Evolutionary conservation across 2,888 invertebrate species (phyloP), one percentile per base, ranked within the genome.

Genomic region (Andrena chrysosceles): DNA sequence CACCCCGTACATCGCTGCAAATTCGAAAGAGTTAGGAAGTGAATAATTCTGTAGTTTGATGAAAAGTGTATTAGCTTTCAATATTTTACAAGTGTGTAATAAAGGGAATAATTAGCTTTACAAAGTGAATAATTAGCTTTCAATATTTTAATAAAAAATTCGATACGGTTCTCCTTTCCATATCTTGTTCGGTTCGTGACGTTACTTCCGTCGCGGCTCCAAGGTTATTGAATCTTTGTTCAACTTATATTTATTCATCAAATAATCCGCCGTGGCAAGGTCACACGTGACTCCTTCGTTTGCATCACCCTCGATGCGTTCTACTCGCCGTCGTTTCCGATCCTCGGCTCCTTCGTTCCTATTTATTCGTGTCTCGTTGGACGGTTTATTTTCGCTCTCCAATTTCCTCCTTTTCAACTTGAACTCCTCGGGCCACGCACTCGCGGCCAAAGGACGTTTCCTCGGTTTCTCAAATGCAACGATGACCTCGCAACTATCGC

Each of bases 201-300:
- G 59, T 75, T 13, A 29, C n/a, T 76, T 76, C 8, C 48, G 76
- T 48, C 10, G 31, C 1, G n/a, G 6, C 13, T 3, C 26, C 10
- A 70, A 13, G 8, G 52, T 66, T 67, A 81, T 33, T 20, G n/a
- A 26, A 13, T 48, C 5, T 31, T 0, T 49, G 20, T 62, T 10
- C 7, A 72, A 26, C 8, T 62, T 26, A 23, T 54, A 78, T 35
- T 72, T 72, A 33, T 77, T 59, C 42, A 72, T 72, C 20, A 81
- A 48, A 72, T 62, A 42, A 62, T 81, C 71, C 26, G 33, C 16
- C 4, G 13, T 52, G 23, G 16, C 35, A 5, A 42, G 13, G 2
- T 23, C 42, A 29, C 42, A 13, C 20, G 26, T 60, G 20, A 26
- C 10, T 7, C 4, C 60, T 42, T 8, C 59, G 62, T 62, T 54